These are phyloP conservation scores for Megaceryle alcyon DNA, from an alignment of 2,797 vertebrate genomes.

Conservation along the genomic window DNA sequence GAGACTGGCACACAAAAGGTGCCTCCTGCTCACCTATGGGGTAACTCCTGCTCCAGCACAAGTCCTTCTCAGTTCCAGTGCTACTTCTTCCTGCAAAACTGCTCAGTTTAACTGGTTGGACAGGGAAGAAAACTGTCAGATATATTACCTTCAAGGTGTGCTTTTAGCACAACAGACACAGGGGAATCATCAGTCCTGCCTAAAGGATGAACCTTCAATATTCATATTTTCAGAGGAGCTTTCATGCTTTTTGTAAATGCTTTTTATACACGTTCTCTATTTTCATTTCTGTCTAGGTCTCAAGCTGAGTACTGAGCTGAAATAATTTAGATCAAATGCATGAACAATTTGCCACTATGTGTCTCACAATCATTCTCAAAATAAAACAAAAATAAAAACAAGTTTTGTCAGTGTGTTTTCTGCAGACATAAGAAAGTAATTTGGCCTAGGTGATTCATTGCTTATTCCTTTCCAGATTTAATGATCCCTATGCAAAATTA, in stretches of 20 bases:
- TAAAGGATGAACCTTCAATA: background rate
- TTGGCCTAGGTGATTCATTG: slow-evolving; percentile 14
- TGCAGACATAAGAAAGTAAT: slow-evolving; percentile 24
- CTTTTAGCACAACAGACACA: background rate
- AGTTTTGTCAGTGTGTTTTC: background rate
- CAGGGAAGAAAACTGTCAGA: background rate
- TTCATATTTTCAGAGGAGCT: background rate
- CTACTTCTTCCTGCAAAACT: background rate
- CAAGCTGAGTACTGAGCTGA: background rate
- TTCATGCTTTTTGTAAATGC: background rate
- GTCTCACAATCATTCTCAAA: background rate
- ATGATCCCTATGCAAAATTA: background rate
- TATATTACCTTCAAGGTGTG: background rate
- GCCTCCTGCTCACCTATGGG: background rate
- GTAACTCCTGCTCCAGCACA: background rate
- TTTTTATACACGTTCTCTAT: background rate
- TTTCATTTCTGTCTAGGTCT: background rate
- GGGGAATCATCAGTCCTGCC: background rate
- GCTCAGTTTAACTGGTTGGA: background rate
- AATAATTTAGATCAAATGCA: background rate
- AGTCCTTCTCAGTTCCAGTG: background rate
- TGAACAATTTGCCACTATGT: background rate
- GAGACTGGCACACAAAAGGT: background rate
- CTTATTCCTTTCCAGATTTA: slow-evolving; percentile 7
- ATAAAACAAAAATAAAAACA: background rate